Evolutionary conservation across 2,888 invertebrate genomes (phyloP).

Genomic region (Oscheius sp.): DNA sequence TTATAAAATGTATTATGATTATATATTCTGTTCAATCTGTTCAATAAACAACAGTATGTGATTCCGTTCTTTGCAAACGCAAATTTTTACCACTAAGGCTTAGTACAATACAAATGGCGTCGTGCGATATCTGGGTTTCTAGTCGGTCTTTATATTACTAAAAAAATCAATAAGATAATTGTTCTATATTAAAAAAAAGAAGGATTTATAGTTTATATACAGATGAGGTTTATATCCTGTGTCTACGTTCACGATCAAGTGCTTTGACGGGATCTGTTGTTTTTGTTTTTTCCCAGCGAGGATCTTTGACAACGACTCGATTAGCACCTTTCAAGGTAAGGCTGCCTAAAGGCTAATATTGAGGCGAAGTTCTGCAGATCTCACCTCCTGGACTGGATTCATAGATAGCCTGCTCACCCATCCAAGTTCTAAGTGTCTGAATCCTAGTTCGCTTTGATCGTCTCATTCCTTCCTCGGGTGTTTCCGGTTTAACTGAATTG

Average conservation of each 20-base stretch:
- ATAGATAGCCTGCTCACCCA: conserved; percentile 31
- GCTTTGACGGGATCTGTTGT: conserved; percentile 20
- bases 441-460: conserved; percentile 27
- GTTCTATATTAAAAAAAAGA: too few relatives aligned
- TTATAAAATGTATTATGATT: too few relatives aligned
- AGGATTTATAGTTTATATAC: too few relatives aligned
- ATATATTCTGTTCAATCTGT: too few relatives aligned
- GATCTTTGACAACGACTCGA: conserved; percentile 16
- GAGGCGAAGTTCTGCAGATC: not conserved
- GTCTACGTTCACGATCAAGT: conserved; percentile 1
- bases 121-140: too few relatives aligned
- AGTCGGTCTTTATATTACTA: too few relatives aligned
- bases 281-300: not conserved
- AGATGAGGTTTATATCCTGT: too few relatives aligned
- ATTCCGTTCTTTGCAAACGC: too few relatives aligned
- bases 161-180: too few relatives aligned
- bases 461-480: conserved; percentile 20
- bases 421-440: conserved; percentile 7
- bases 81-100: too few relatives aligned
- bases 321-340: not conserved
- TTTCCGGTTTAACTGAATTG: conserved; percentile 22
- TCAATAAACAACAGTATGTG: too few relatives aligned
- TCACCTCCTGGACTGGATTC: conserved; percentile 1
- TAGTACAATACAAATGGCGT: too few relatives aligned
- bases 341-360: not conserved